Evolutionary conservation across 2,797 vertebrate species (phyloP).

Genomic region (Fistularia tabacaria): DNA sequence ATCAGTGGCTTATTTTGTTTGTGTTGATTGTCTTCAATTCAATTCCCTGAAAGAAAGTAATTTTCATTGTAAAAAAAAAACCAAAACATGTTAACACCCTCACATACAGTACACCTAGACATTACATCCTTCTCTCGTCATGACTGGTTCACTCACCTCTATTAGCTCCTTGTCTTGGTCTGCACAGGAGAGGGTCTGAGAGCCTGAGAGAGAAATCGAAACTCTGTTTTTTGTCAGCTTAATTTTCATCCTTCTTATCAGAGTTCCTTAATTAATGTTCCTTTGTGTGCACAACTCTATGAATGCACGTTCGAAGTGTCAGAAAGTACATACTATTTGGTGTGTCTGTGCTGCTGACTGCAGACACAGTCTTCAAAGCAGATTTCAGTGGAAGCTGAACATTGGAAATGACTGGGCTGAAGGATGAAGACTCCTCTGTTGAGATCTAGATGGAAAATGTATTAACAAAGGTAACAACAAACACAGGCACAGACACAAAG

Average conservation of each 20-base stretch:
- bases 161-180: constrained; percentile 75
- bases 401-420: constrained; percentile 69
- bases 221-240: not conserved
- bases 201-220: constrained; percentile 56
- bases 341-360: constrained; percentile 71
- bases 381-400: constrained; percentile 89
- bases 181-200: constrained; percentile 84
- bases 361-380: constrained; percentile 83
- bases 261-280: too few species aligned
- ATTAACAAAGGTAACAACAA: constrained; percentile 24
- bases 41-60: too few species aligned
- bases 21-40: too few species aligned
- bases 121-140: constrained; percentile 5
- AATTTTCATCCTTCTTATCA: too few species aligned
- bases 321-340: constrained; percentile 66
- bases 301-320: too few species aligned
- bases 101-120: constrained; percentile 5
- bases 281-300: too few species aligned
- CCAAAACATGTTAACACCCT: constrained; percentile 23
- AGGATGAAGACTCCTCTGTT: constrained; percentile 85
- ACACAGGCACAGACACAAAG: constrained; percentile 9
- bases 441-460: constrained; percentile 78
- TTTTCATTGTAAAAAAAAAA: constrained; percentile 34
- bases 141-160: constrained; percentile 74
- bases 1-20: too few species aligned